Evolutionary conservation across 2,113 vertebrate species (phyloP), one percentile per base, ranked within the genome.

Genomic region (Genyomyrus donnyi): DNA sequence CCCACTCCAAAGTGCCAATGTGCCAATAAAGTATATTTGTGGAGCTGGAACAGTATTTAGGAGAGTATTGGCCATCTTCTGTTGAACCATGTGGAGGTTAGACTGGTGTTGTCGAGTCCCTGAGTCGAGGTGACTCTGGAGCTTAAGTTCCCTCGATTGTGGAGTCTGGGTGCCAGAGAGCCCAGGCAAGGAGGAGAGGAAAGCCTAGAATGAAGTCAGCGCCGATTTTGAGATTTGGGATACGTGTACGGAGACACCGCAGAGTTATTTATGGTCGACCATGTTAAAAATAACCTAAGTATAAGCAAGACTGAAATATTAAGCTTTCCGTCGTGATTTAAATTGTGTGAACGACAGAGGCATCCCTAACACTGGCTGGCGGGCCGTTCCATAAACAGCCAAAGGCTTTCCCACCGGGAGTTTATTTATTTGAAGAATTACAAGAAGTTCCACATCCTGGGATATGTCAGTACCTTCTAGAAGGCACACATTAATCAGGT

Each of bases 361-460:
- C 31, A 19, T 80, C 74, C 74, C 74, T 39, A 15, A 80, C 35
- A 42, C 35, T 6, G 31, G 74, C 35, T 31, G 35, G 15, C 35
- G 6, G 15, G 74, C 74, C 0, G 15, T 80, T 80, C 74, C 74
- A 80, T 80, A 80, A 80, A 80, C 74, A 42, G 15, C 74, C 10
- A 15, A 42, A 42, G 74, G 15, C 74, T 80, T 19, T 80, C 31
- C 35, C 74, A 19, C 70, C 17, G 35, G 15, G 4, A 17, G 35
- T 80, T 80, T 80, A 42, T 80, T 80, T 80, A 80, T 42, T 80
- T 80, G 74, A 80, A 17, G 74, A 80, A 80, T 80, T 80, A 77
- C 70, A 77, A 77, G 70, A 42, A 80, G 74, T 80, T 19, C 74
- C 74, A 80, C 31, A 39, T 39, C 74, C 74, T 80, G 74, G 31